Evolutionary conservation across 2,113 vertebrate genomes (phyloP).

Genomic region (Hucho hucho): DNA sequence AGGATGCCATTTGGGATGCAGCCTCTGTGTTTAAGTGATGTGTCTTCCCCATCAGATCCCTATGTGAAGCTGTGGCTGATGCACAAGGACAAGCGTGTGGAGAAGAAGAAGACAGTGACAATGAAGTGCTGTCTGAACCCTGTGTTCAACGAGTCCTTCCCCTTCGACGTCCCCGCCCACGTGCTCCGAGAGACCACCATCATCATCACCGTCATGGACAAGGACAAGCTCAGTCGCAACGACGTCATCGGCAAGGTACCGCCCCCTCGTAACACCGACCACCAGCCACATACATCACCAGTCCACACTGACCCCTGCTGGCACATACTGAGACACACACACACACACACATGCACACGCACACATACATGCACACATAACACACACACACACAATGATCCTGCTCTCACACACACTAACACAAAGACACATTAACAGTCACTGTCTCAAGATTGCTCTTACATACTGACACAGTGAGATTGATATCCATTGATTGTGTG

Average conservation of each 20-base stretch:
- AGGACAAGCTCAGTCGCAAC: conserved; percentile 95
- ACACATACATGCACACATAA: background rate
- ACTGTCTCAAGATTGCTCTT: background rate
- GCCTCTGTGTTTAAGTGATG: too few species aligned
- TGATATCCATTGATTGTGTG: conserved; percentile 5
- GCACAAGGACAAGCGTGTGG: conserved; percentile 98
- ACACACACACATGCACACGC: background rate
- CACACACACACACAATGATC: background rate
- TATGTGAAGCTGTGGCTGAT: conserved; percentile 99
- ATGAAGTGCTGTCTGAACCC: conserved; percentile 98
- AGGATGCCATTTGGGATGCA: too few species aligned
- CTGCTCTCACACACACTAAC: background rate
- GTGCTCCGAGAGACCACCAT: conserved; percentile 97
- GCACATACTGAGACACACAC: conserved; percentile 13
- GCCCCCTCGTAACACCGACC: background rate
- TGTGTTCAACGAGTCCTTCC: conserved; percentile 96
- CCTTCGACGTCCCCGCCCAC: conserved; percentile 95
- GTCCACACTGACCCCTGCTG: conserved; percentile 71
- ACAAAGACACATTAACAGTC: background rate
- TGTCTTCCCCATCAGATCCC: conserved; percentile 77
- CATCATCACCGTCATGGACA: conserved; percentile 99
- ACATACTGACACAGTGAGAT: background rate
- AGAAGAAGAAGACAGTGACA: conserved; percentile 97
- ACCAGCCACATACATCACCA: conserved; percentile 27
- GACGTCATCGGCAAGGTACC: conserved; percentile 97